phyloP scores from a whole-genome alignment of 1,140 invertebrate genomes.

The Drosophila orosa region DNA sequence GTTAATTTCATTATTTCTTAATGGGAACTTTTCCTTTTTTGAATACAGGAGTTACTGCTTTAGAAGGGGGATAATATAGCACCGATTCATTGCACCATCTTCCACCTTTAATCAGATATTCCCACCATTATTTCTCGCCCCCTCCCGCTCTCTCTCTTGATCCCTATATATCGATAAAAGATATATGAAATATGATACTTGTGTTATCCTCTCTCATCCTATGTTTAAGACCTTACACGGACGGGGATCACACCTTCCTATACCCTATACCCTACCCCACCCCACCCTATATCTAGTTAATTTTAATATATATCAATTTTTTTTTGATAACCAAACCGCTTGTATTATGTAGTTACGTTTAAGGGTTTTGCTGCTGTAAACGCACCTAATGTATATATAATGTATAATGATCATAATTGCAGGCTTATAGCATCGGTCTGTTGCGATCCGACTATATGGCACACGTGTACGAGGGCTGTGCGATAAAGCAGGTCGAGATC shows the following conservation, averaged over 20 bases:
- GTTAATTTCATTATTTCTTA: no score
- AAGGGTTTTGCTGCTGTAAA: conserved; percentile 45
- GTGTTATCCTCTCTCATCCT: conserved; percentile 4
- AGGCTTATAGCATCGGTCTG: conserved; percentile 86
- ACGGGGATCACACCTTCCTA: conserved; percentile 18
- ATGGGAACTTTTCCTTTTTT: no score
- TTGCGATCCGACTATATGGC: conserved; percentile 92
- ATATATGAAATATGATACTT: background rate
- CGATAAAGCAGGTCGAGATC: conserved; percentile 91
- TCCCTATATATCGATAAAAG: background rate
- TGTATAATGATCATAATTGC: conserved; percentile 81
- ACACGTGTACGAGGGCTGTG: conserved; percentile 86
- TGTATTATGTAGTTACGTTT: conserved; percentile 41
- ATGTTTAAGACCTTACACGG: conserved; percentile 17
- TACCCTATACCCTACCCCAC: conserved; percentile 1
- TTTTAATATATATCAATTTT: background rate
- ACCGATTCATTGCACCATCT: conserved; percentile 18
- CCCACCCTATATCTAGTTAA: conserved; percentile 1
- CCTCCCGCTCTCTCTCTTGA: background rate
- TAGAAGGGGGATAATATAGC: background rate
- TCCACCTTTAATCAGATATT: background rate
- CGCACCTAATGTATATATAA: conserved; percentile 62
- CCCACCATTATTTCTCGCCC: conserved; percentile 12
- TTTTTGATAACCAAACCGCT: conserved; percentile 7
- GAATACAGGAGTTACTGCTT: background rate